These are phyloP conservation scores for Coracopsis vasa DNA, from an alignment of 2,113 vertebrate species.

Conservation along the genomic window DNA sequence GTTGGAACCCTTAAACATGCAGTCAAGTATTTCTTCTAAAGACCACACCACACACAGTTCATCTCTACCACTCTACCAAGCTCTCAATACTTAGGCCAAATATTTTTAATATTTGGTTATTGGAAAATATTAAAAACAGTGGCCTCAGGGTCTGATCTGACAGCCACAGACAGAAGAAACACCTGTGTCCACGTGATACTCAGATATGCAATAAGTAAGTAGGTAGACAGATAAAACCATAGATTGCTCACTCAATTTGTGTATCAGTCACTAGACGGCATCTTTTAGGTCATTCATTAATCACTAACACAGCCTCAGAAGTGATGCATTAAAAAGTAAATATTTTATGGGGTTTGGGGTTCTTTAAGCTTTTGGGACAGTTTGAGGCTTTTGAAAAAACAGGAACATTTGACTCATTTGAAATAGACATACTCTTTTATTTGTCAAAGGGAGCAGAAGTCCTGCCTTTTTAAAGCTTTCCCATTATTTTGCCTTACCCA, in stretches of 20 bases:
- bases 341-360: neutral
- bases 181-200: neutral
- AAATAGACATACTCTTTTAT: neutral
- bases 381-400: neutral
- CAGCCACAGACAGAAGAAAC: neutral
- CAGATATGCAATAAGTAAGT: neutral
- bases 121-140: neutral
- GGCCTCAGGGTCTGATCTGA: neutral
- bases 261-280: rapidly evolving
- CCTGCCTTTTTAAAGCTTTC: neutral
- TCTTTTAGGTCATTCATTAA: neutral
- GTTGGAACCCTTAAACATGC: neutral
- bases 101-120: neutral
- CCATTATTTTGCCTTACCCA: neutral
- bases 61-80: neutral
- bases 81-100: rapidly evolving
- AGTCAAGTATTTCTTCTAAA: neutral
- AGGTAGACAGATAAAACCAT: neutral
- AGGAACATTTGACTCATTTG: neutral
- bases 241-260: neutral
- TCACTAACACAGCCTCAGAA: neutral
- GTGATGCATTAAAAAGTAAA: neutral
- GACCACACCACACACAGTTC: neutral
- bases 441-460: neutral
- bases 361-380: neutral